Percentiles rank a stretch among this genome's conserved stretches.
phyloP scores from a whole-genome alignment of 2,113 vertebrate species.

The Verasper variegatus region DNA sequence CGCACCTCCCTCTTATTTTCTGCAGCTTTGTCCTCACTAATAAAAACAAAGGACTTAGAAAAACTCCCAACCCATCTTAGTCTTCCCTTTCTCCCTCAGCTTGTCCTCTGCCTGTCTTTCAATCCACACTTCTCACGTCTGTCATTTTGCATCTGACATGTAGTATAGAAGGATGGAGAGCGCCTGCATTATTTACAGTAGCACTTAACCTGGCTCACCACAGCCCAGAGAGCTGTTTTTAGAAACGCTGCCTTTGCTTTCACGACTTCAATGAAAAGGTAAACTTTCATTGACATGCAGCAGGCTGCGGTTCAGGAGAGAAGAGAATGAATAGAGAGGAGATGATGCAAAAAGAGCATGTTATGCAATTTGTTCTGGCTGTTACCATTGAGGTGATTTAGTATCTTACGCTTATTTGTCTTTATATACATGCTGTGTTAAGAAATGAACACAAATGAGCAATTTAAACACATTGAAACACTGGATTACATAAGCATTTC shows the following conservation, averaged over 20 bases:
- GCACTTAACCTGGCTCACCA: slow-evolving; percentile 49
- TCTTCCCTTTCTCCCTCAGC: slow-evolving; percentile 24
- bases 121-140: not conserved
- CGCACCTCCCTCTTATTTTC: not conserved
- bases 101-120: slow-evolving; percentile 3
- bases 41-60: not conserved
- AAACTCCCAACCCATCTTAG: not conserved
- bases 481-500: not conserved
- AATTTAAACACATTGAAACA: not conserved
- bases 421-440: not conserved
- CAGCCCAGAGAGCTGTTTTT: not conserved
- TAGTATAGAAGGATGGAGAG: not conserved
- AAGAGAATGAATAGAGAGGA: too few species aligned
- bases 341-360: too few species aligned
- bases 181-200: slow-evolving; percentile 76
- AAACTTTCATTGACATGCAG: not conserved
- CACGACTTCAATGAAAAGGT: slow-evolving; percentile 11
- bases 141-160: slow-evolving; percentile 33
- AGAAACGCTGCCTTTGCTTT: not conserved
- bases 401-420: not conserved
- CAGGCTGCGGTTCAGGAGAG: too few species aligned
- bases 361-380: too few species aligned
- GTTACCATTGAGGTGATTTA: not conserved
- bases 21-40: not conserved
- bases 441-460: not conserved